Evolutionary conservation across 1,140 invertebrate genomes (phyloP), one percentile per base, ranked within the genome.

Genomic region (Tetramorium simillimum): DNA sequence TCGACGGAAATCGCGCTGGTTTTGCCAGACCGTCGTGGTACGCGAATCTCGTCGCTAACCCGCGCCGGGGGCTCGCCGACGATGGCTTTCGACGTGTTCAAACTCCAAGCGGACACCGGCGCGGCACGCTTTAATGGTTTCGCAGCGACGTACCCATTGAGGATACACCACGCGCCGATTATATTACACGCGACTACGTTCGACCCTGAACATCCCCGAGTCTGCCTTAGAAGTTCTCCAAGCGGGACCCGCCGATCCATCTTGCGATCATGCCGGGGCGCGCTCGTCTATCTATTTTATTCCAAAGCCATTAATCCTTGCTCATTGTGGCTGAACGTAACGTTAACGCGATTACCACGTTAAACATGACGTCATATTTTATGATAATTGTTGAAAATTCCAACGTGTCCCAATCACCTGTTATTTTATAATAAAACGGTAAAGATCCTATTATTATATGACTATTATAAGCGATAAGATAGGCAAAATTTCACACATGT

Each of bases 1-100:
- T 93, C 91, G 81, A 75, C 85, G 89, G 87, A 93, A 91, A 93
- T 92, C 91, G 89, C 80, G 85, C 70, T 73, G 89, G 86, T 90
- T 90, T 90, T 88, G 89, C 89, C 86, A 81, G 89, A 90, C 49
- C 88, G 86, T 80, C 77, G 43, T 10, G 43, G 60, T 67, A 24
- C 60, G 33, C 56, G 43, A n/a, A 7, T 40, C 63, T 49, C 51
- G 51, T 67, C n/a, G 40, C 43, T 76, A 5, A 24, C 43, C 18
- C 51, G 67, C 81, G 56, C 21, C 73, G 58, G 37, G 24, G 14
- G 6, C 12, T 63, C 40, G 12, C 24, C 72, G 58, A 51, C 72
- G 58, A 51, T 62, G 56, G 28, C 58, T 85, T 14, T 72, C 72
- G 37, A 43, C 58, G 72, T 63, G 65, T 75, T 51, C 46, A 77